phyloP scores from a whole-genome alignment of 2,797 vertebrate species.

The Phoebastria nigripes region DNA sequence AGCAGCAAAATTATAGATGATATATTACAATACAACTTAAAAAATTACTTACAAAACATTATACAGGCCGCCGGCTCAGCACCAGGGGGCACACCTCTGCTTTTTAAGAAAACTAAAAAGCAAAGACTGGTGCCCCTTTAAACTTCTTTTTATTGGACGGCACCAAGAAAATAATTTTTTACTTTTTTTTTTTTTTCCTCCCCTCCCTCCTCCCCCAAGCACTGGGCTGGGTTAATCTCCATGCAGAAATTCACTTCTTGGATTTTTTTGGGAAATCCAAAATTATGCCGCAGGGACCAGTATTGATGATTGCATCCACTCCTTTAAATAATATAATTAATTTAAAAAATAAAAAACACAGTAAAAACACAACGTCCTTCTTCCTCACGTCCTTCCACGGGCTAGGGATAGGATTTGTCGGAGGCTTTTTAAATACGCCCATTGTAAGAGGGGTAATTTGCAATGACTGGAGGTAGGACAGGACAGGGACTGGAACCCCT shows the following conservation, averaged over 20 bases:
- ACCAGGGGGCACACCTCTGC: background rate
- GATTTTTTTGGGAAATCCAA: background rate
- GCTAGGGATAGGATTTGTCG: background rate
- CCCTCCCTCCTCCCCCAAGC: background rate
- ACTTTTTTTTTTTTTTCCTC: background rate
- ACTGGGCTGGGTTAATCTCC: background rate
- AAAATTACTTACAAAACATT: slow-evolving; percentile 84
- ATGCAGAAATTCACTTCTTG: background rate
- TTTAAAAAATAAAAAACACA: background rate
- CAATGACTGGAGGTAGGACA: background rate
- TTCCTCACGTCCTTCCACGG: background rate
- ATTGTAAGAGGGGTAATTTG: background rate
- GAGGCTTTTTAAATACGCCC: background rate
- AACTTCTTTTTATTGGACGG: background rate
- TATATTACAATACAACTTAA: slow-evolving; percentile 81
- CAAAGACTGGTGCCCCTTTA: background rate
- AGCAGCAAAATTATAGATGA: slow-evolving; percentile 83
- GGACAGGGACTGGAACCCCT: background rate
- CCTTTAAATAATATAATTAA: slow-evolving; percentile 47
- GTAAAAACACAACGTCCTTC: background rate
- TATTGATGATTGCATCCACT: background rate
- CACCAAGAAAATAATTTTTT: background rate
- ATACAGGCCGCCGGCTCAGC: slow-evolving; percentile 61
- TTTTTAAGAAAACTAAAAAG: background rate
- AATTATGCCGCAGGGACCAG: background rate